Conservation (phyloP, 2,113 vertebrate species). For the Cottus gobio region DNA sequence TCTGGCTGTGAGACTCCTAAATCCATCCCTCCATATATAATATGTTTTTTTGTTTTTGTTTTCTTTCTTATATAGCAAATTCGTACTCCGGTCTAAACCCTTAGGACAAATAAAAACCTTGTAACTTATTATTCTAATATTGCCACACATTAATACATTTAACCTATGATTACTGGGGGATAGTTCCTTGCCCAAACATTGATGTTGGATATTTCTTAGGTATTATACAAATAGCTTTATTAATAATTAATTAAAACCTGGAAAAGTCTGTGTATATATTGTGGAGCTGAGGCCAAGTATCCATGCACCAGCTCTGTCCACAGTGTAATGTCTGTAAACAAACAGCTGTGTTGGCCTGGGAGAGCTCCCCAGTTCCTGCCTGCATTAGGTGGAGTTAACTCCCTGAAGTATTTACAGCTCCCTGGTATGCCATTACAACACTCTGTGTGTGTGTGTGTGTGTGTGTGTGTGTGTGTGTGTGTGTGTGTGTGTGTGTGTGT, state of each 20-base stretch:
- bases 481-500: conserved; percentile 29
- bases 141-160: background rate
- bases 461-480: conserved; percentile 34
- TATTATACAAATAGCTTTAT: conserved; percentile 10
- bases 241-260: conserved; percentile 19
- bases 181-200: background rate
- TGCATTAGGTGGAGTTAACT: conserved; percentile 80
- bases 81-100: background rate
- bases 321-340: conserved; percentile 74
- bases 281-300: conserved; percentile 53
- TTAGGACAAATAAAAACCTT: background rate
- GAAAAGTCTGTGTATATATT: conserved; percentile 39
- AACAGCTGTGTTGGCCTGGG: conserved; percentile 77
- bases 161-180: background rate
- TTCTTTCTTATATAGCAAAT: background rate
- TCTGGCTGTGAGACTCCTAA: background rate
- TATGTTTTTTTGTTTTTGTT: background rate
- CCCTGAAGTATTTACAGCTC: conserved; percentile 81
- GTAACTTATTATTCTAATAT: background rate
- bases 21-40: background rate
- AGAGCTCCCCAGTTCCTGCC: conserved; percentile 72
- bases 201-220: background rate
- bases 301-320: conserved; percentile 53
- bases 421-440: conserved; percentile 80
- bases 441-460: conserved; percentile 44